Conservation (phyloP, 2,113 vertebrate species). For the Vireo altiloquus region DNA sequence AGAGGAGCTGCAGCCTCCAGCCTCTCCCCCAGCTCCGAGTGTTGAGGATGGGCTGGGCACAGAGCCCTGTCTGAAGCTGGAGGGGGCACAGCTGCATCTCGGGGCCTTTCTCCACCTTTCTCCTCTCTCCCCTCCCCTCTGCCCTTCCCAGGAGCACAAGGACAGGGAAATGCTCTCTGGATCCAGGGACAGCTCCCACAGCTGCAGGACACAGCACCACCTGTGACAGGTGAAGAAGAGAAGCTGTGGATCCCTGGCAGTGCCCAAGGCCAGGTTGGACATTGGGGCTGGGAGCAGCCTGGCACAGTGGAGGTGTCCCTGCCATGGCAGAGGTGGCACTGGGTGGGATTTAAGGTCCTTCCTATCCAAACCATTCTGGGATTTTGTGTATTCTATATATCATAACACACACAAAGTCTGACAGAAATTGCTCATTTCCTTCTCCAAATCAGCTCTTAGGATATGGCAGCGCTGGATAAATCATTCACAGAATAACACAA, state of each 20-base stretch:
- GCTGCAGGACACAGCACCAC: not conserved
- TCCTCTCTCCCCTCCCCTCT: not conserved
- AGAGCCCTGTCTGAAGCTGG: not conserved
- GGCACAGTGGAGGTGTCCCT: not conserved
- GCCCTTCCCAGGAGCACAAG: not conserved
- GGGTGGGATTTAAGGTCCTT: not conserved
- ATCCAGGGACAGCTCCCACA: not conserved
- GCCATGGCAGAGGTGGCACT: not conserved
- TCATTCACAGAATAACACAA: not conserved
- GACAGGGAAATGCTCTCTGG: not conserved
- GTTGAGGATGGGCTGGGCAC: not conserved
- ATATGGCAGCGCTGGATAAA: not conserved
- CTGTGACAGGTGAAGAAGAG: rapidly evolving
- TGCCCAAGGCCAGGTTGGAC: not conserved
- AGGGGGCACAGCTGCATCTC: not conserved
- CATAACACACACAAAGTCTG: not conserved
- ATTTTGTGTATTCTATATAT: not conserved
- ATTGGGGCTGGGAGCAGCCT: not conserved
- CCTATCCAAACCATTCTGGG: not conserved
- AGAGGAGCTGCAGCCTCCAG: not conserved
- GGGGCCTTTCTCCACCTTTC: not conserved
- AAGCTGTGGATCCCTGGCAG: not conserved
- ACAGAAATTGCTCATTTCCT: not conserved
- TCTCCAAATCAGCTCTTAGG: not conserved
- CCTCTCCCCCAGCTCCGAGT: not conserved